A percentile compares a stretch with the other conserved stretches of the same genome.
phyloP scores from a whole-genome alignment of 2,797 vertebrate species.

The Natrix natrix region DNA sequence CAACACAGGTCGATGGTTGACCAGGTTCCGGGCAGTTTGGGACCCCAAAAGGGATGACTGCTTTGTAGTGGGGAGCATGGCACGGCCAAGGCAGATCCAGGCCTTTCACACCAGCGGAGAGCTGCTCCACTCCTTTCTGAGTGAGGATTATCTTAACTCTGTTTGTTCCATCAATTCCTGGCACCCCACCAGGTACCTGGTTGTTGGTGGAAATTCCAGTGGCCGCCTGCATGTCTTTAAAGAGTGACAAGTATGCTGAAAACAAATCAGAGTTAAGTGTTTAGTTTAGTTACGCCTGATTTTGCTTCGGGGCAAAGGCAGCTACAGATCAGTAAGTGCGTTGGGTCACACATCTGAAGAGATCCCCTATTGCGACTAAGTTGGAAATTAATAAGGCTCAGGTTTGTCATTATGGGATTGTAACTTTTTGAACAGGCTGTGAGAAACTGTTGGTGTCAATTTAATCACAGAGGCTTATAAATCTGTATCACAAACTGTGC shows the following conservation, averaged over 20 bases:
- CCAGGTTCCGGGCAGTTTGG: conserved; percentile 80
- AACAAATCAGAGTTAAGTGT: background rate
- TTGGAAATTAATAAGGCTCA: background rate
- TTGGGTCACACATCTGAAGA: background rate
- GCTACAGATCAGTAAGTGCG: conserved; percentile 36
- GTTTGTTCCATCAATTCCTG: conserved; percentile 78
- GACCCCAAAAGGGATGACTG: conserved; percentile 87
- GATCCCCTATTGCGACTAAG: background rate
- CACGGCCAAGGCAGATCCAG: conserved; percentile 68
- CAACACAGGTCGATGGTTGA: conserved; percentile 79
- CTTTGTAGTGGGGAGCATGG: conserved; percentile 80
- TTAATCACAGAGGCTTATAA: background rate
- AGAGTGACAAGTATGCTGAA: conserved; percentile 33
- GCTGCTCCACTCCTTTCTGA: conserved; percentile 70
- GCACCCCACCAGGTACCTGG: conserved; percentile 77
- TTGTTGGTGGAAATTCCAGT: conserved; percentile 81
- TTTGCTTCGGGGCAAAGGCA: conserved; percentile 34
- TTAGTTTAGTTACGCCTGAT: background rate
- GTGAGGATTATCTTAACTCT: conserved; percentile 68
- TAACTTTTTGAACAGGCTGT: background rate
- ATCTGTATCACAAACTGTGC: background rate
- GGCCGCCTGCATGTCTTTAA: conserved; percentile 83
- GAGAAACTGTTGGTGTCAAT: background rate
- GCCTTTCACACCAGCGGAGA: conserved; percentile 77
- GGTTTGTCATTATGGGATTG: background rate